Evolutionary conservation across 2,797 vertebrate genomes (phyloP).

Genomic region (Coilia nasus): DNA sequence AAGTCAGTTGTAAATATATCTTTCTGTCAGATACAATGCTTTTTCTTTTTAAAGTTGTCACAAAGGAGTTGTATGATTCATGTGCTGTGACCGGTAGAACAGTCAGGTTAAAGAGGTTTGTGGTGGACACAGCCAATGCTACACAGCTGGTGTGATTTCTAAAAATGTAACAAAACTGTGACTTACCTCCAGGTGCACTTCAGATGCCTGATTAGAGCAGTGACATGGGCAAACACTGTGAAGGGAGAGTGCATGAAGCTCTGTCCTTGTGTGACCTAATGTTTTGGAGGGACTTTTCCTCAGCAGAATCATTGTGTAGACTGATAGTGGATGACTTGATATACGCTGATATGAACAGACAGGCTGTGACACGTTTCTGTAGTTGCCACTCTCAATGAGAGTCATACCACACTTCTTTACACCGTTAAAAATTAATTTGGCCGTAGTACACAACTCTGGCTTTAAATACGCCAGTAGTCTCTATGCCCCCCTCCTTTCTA

Average conservation of each 20-base stretch:
- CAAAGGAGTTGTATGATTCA: neutral
- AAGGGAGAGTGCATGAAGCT: neutral
- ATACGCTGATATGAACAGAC: neutral
- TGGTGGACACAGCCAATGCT: neutral
- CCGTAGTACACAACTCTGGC: too few relatives aligned
- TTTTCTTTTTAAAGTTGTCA: neutral
- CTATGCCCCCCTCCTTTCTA: too few relatives aligned
- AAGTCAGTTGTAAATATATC: neutral
- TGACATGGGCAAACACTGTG: neutral
- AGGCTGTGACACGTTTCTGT: too few relatives aligned
- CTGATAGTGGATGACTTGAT: neutral
- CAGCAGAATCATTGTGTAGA: neutral
- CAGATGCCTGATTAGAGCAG: neutral
- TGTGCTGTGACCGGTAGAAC: neutral
- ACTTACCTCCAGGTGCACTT: neutral
- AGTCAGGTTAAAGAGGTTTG: neutral
- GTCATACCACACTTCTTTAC: too few relatives aligned
- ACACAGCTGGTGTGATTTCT: neutral
- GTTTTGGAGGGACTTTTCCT: neutral
- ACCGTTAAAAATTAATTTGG: too few relatives aligned
- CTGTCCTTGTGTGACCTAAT: neutral
- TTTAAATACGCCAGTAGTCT: too few relatives aligned
- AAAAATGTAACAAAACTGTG: neutral
- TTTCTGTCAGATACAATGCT: neutral
- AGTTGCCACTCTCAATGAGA: too few relatives aligned